Evolutionary conservation across 2,113 vertebrate genomes (phyloP), one percentile per base, ranked within the genome.

Genomic region (Cyanoderma ruficeps): DNA sequence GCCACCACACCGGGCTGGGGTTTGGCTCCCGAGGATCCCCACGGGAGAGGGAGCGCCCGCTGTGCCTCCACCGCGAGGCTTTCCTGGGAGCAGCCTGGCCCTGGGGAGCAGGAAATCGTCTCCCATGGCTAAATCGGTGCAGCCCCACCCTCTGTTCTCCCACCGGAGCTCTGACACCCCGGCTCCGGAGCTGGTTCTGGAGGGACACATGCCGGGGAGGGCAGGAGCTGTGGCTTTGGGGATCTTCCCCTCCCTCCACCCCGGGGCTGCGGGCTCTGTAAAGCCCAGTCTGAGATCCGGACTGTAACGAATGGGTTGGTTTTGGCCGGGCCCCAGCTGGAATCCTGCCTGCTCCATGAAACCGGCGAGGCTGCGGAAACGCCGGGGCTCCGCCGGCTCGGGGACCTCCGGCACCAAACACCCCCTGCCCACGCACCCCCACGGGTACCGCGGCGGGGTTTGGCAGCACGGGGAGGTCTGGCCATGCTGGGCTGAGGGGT

Each of bases 291-390:
- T 95, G 93, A 82, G 91, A 74, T 20, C 76, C 1, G 53, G 79
- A 69, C 90, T 82, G 71, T 17, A 94, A 94, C 75, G 44, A 97
- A 93, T 92, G 82, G 75, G 95, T 94, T 96, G 96, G 92, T 95
- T 95, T 96, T 96, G 96, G 95, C 92, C 0, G 20, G 42, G 78
- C 15, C 75, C 88, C 96, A 97, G 95, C 92, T 95, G 96, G 95
- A 93, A 87, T 33, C 14, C 30, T 39, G 74, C 94, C 96, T 1
- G 4, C 53, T 14, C 60, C 22, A 0, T 30, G 78, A 89, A 90
- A 82, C 35, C 90, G 46, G 68, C 49, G 68, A 7, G 68, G 63
- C 92, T 71, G 87, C 7, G 2, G 78, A 27, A 82, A 41, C 5
- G 5, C 2, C 2, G 2, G 50, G 27, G 82, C 75, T 79, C 94